Evolutionary conservation across 2,797 vertebrate genomes (phyloP), one percentile per base, ranked within the genome.

Genomic region (Chiloscyllium punctatum): DNA sequence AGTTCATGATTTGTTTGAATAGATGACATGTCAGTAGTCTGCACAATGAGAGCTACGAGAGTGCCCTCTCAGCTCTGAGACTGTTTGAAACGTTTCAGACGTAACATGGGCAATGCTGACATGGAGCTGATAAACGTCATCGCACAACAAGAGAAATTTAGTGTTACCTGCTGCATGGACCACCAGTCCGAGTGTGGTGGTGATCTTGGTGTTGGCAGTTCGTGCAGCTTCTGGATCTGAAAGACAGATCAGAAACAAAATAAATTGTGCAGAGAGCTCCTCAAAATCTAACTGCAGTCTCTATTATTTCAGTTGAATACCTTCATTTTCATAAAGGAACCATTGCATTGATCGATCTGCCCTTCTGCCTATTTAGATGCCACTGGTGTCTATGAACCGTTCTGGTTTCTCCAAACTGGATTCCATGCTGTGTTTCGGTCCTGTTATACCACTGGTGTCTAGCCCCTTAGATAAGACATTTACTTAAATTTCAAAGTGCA

Each of bases 111-210:
- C 13, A 69, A n/a, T 23, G 15, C n/a, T 68, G n/a, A 68, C 15
- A 30, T n/a, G 13, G 21, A 69, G 37, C 21, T 69, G 11, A 69
- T 92, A 68, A 92, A 92, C 62, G 42, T 21, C 25, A 1, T 69
- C 37, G 69, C 23, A 69, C 18, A 0, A 37, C 66, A 69, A 69
- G 21, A 91, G 11, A 48, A 51, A 51, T 23, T 33, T 21, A 42
- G 23, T 23, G 42, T 69, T 96, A 99, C 99, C 99, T 97, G 99
- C 99, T 97, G 99, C 99, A 68, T 99, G 99, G 95, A 99, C 99
- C 48, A 99, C 99, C 18, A 99, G 98, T 23, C 99, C 99, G 96
- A 99, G 97, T 0, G 99, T 99, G 94, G 99, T 99, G 96, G 99
- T 99, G 96, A 99, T 98, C 97, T 99, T 99, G 48, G 99, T 99